Conservation (phyloP, 2,113 vertebrate genomes). For the Sterrhoptilus dennistouni region DNA sequence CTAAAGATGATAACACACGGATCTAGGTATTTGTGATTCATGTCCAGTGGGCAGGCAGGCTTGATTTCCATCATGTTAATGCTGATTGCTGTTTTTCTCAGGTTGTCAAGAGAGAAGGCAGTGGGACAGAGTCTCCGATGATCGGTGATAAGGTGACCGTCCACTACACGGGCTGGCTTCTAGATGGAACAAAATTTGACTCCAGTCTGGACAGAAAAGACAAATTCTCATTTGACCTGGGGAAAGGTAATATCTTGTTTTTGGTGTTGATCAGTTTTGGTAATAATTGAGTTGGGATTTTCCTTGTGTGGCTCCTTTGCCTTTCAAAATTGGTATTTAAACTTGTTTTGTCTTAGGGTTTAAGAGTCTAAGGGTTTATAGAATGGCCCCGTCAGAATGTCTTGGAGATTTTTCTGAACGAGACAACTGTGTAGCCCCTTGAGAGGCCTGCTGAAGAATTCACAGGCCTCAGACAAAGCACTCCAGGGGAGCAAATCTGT, state of each 20-base stretch:
- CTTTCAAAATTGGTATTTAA: neutral
- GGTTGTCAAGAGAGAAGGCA: slow-evolving; percentile 91
- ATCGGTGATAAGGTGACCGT: slow-evolving; percentile 94
- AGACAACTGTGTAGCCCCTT: neutral
- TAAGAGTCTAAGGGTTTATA: no score
- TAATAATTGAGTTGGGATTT: neutral
- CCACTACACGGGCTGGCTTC: slow-evolving; percentile 92
- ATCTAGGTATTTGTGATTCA: neutral
- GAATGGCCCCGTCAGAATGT: neutral
- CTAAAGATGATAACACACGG: neutral
- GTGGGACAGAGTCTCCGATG: slow-evolving; percentile 85
- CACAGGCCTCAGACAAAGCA: neutral
- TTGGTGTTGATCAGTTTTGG: neutral
- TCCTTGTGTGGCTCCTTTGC: neutral
- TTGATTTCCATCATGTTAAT: neutral
- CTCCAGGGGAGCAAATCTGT: neutral
- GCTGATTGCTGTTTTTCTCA: slow-evolving; percentile 52
- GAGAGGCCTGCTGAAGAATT: neutral
- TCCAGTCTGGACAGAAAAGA: slow-evolving; percentile 91
- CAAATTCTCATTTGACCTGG: slow-evolving; percentile 93
- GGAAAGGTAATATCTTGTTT: slow-evolving; percentile 83
- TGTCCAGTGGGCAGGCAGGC: neutral
- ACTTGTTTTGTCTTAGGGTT: neutral
- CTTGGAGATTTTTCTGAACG: neutral
- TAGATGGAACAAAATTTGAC: slow-evolving; percentile 93